phyloP scores from a whole-genome alignment of 2,888 invertebrate genomes.

The Eubasilissa splendida region DNA sequence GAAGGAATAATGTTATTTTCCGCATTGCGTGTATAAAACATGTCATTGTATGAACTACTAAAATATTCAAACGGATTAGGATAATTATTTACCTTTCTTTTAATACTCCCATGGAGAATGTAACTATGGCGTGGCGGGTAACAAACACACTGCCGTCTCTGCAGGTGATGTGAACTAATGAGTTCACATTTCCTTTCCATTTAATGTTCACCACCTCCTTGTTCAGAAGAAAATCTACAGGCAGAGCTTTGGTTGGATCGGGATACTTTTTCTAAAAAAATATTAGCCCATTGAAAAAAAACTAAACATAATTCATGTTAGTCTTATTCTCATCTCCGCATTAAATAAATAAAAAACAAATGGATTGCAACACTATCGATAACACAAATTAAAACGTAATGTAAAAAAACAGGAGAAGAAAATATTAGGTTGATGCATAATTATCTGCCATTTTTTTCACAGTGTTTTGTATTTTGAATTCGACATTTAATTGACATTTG shows the following conservation, averaged over 20 bases:
- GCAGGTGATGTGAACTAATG: slow-evolving; percentile 72
- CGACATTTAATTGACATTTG: no score
- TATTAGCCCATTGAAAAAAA: neutral
- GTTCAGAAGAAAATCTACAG: slow-evolving; percentile 69
- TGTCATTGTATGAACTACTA: no score
- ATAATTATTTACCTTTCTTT: slow-evolving; percentile 70
- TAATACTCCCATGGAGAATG: slow-evolving; percentile 78
- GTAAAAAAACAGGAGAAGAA: no score
- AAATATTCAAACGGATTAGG: neutral
- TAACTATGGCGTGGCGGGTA: slow-evolving; percentile 78
- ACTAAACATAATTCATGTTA: neutral
- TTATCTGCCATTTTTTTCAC: no score
- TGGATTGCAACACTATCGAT: no score
- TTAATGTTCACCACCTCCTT: slow-evolving; percentile 73
- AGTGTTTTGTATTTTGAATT: no score
- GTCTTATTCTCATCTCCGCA: neutral
- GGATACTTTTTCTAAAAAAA: slow-evolving; percentile 70
- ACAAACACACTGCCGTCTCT: slow-evolving; percentile 71
- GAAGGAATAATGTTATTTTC: no score
- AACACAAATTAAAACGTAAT: no score
- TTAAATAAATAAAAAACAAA: slow-evolving; percentile 21
- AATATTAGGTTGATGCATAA: no score
- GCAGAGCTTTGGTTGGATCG: slow-evolving; percentile 65
- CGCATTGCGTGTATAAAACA: no score
- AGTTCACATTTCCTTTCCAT: slow-evolving; percentile 65